Evolutionary conservation across 2,797 vertebrate genomes (phyloP).

Genomic region (Bucorvus abyssinicus): DNA sequence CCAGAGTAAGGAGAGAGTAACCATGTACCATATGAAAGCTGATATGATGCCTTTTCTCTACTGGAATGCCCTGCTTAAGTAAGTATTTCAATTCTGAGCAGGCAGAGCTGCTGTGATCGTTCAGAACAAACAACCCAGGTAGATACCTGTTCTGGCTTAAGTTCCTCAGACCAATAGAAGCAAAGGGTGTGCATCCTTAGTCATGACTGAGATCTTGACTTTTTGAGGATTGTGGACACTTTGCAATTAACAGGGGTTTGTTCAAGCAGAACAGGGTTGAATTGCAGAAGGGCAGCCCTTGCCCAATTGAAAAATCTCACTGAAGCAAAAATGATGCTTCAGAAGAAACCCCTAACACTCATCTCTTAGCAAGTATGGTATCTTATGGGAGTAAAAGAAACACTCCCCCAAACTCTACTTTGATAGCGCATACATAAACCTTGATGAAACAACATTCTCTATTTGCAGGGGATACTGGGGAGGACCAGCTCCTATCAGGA

Average conservation of each 20-base stretch:
- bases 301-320: not conserved
- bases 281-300: not conserved
- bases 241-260: not conserved
- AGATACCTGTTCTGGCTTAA: not conserved
- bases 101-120: not conserved
- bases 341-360: not conserved
- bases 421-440: rapidly evolving
- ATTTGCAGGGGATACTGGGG: conserved; percentile 90
- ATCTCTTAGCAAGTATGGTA: not conserved
- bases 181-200: not conserved
- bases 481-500: conserved; percentile 89
- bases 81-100: conserved; percentile 44
- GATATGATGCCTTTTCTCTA: conserved; percentile 94
- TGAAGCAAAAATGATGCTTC: not conserved
- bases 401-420: not conserved
- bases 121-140: not conserved
- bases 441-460: not conserved
- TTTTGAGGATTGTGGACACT: not conserved
- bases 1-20: conserved; percentile 88
- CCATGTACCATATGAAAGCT: conserved; percentile 95
- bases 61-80: conserved; percentile 92
- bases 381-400: not conserved
- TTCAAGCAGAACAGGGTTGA: not conserved
- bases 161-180: not conserved
- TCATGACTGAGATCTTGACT: not conserved